A percentile compares a stretch with the other conserved stretches of the same genome.
Conservation (phyloP, 2,113 vertebrate genomes). For the Ivindomyrus marchei region DNA sequence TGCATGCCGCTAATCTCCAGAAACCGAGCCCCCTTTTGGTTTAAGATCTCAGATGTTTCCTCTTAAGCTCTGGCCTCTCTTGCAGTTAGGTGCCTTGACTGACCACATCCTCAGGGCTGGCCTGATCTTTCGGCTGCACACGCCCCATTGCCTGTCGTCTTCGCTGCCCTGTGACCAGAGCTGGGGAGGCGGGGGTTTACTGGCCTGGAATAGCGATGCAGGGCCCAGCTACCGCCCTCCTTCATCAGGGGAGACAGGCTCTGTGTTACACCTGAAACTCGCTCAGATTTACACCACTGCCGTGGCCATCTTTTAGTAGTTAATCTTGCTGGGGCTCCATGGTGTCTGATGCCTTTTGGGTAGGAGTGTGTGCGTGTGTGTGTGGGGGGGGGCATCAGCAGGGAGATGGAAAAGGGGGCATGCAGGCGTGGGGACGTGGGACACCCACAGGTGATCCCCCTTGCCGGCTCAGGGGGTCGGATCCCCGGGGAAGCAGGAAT, state of each 20-base stretch:
- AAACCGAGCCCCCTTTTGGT: not conserved
- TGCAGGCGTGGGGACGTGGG: conserved; percentile 42
- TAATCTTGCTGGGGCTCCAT: conserved; percentile 55
- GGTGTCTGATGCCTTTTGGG: conserved; percentile 41
- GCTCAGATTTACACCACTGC: conserved; percentile 53
- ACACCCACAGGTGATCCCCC: conserved; percentile 37
- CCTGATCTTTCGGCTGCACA: not conserved
- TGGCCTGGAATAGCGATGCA: conserved; percentile 31
- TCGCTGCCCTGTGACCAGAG: not conserved
- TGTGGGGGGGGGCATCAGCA: conserved; percentile 37
- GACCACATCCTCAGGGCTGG: not conserved
- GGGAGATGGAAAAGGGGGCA: conserved; percentile 55
- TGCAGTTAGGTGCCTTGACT: not conserved
- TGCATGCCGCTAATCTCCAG: not conserved
- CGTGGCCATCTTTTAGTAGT: conserved; percentile 54
- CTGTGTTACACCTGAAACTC: conserved; percentile 52
- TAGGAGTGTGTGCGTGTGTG: conserved; percentile 13
- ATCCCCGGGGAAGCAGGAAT: not conserved
- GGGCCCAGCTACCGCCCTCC: conserved; percentile 44
- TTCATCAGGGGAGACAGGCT: conserved; percentile 55
- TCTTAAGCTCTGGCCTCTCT: not conserved
- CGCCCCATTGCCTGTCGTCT: conserved; percentile 21
- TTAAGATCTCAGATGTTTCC: not conserved
- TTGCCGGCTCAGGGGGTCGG: not conserved
- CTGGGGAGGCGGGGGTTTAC: conserved; percentile 47